phyloP scores from a whole-genome alignment of 2,113 vertebrate genomes.

The Micromys minutus region DNA sequence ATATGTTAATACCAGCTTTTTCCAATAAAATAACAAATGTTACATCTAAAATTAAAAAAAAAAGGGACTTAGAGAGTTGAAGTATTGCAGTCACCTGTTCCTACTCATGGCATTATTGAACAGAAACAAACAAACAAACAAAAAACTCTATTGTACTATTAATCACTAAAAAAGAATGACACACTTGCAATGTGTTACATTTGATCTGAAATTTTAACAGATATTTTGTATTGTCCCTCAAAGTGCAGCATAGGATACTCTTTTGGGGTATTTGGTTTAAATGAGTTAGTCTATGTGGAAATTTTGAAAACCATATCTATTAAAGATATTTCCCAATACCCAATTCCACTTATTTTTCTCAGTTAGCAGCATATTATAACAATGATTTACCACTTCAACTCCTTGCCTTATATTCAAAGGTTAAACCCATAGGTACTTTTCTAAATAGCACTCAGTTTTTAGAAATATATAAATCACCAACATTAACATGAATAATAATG shows the following conservation, averaged over 20 bases:
- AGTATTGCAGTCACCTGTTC: background rate
- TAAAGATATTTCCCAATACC: background rate
- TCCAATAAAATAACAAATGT: slow-evolving; percentile 89
- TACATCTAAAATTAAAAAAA: slow-evolving; percentile 72
- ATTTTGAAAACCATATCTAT: slow-evolving; percentile 5
- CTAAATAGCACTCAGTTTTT: background rate
- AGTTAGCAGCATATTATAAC: background rate
- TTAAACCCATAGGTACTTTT: background rate
- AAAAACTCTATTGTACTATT: slow-evolving; percentile 5
- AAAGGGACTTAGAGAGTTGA: background rate
- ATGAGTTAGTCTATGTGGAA: background rate
- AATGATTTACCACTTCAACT: background rate
- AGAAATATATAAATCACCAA: background rate
- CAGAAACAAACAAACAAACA: too few relatives aligned
- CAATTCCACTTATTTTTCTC: background rate
- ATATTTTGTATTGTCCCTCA: slow-evolving; percentile 11
- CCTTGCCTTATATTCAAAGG: background rate
- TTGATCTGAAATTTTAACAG: background rate
- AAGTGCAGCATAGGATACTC: background rate
- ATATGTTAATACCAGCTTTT: slow-evolving; percentile 92
- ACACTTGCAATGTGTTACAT: background rate
- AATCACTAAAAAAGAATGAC: background rate
- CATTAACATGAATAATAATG: background rate
- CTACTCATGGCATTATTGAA: background rate
- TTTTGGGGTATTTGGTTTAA: slow-evolving; percentile 6